A percentile compares a stretch with the other conserved stretches of the same genome.
phyloP scores from a whole-genome alignment of 2,888 invertebrate genomes.

The Luffia ferchaultella region DNA sequence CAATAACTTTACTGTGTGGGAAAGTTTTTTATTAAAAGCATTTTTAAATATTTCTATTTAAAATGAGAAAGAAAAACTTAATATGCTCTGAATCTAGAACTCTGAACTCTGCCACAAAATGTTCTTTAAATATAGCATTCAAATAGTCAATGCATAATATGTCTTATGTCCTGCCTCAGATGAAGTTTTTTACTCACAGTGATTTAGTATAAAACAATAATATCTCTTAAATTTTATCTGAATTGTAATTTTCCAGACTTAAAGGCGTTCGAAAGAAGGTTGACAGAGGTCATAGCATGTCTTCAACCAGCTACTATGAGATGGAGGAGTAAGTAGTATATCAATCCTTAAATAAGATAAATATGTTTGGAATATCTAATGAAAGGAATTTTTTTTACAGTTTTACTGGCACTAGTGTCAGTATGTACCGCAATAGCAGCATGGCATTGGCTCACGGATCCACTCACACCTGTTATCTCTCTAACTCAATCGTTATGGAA shows the following conservation, averaged over 20 bases:
- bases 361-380: too few species aligned
- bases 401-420: slow-evolving; percentile 85
- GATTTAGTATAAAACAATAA: neutral
- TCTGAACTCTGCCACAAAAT: neutral
- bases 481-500: slow-evolving; percentile 91
- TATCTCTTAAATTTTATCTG: slow-evolving; percentile 9
- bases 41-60: too few species aligned
- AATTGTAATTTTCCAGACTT: slow-evolving; percentile 73
- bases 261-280: slow-evolving; percentile 95
- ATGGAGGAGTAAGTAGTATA: slow-evolving; percentile 86
- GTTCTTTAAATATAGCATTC: neutral
- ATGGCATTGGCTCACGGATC: slow-evolving; percentile 96
- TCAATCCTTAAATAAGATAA: neutral
- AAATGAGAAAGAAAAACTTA: too few species aligned
- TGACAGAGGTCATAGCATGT: slow-evolving; percentile 97
- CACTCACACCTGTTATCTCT: slow-evolving; percentile 89
- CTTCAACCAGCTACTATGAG: slow-evolving; percentile 92
- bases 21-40: too few species aligned
- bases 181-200: neutral
- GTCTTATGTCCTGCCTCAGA: neutral
- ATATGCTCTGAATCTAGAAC: neutral
- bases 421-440: slow-evolving; percentile 93
- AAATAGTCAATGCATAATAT: slow-evolving; percentile 6
- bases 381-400: slow-evolving; percentile 64
- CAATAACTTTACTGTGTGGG: too few species aligned